Evolutionary conservation across 2,797 vertebrate genomes (phyloP).

Genomic region (Sebastes glaucus): DNA sequence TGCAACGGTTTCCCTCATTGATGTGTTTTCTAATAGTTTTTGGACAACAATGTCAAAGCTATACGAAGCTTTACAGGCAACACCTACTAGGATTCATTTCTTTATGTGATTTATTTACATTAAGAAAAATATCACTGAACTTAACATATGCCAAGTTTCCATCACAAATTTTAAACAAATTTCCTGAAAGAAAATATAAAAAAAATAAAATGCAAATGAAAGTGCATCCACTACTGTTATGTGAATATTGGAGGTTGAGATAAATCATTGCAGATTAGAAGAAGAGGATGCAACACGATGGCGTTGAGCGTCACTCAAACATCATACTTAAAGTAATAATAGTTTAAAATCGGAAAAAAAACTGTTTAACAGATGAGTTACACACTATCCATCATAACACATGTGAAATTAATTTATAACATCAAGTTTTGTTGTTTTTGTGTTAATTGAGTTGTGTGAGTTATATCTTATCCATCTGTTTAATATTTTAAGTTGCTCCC

Average conservation of each 20-base stretch:
- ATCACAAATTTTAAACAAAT: accelerated
- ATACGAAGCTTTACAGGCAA: too few species aligned
- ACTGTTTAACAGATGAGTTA: background rate
- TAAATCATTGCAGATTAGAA: background rate
- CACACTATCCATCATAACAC: background rate
- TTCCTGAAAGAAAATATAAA: background rate
- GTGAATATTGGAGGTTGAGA: background rate
- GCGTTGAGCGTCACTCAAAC: background rate
- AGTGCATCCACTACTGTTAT: too few species aligned
- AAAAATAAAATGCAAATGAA: background rate
- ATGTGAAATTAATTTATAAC: background rate
- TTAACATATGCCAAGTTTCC: too few species aligned
- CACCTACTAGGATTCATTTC: too few species aligned
- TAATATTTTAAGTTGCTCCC: slow-evolving; percentile 45
- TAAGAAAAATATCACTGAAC: too few species aligned
- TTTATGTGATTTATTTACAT: too few species aligned
- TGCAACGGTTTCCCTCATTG: background rate
- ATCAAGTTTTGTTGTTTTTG: slow-evolving; percentile 8
- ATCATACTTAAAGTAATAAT: background rate
- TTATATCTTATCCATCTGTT: slow-evolving; percentile 18
- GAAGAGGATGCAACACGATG: background rate
- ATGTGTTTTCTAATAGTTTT: background rate
- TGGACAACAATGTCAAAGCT: background rate
- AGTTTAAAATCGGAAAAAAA: background rate
- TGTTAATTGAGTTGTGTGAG: slow-evolving; percentile 18